Evolutionary conservation across 1,140 invertebrate species (phyloP).

Genomic region (Diorhabda sublineata): DNA sequence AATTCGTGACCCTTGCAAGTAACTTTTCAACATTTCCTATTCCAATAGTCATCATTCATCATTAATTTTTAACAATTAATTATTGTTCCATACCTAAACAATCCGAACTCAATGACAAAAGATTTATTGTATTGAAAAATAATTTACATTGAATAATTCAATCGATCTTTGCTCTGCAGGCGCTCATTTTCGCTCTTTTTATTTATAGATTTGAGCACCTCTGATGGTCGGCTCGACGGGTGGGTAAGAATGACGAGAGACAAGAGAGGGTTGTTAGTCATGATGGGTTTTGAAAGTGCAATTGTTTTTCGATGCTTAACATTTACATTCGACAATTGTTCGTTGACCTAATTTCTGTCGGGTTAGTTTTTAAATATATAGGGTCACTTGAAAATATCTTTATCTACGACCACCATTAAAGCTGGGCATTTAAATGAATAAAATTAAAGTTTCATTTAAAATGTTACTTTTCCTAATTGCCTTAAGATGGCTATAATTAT

Average conservation of each 20-base stretch:
- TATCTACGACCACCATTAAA: too few species aligned
- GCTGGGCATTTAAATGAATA: too few species aligned
- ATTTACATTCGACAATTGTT: constrained; percentile 1
- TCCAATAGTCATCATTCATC: constrained; percentile 45
- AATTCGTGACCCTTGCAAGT: constrained; percentile 42
- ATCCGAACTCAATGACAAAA: constrained; percentile 40
- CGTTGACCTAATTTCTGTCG: background rate
- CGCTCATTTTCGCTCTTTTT: constrained; percentile 27
- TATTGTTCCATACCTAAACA: constrained; percentile 36
- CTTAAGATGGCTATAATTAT: too few species aligned
- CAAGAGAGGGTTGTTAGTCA: constrained; percentile 3
- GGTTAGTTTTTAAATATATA: too few species aligned
- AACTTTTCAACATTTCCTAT: constrained; percentile 40
- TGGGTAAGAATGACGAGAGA: background rate
- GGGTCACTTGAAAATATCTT: too few species aligned
- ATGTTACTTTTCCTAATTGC: too few species aligned
- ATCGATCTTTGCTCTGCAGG: constrained; percentile 35
- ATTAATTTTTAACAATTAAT: constrained; percentile 46
- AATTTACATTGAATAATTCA: constrained; percentile 45
- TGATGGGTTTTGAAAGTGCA: constrained; percentile 4
- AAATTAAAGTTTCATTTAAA: too few species aligned
- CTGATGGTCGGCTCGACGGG: constrained; percentile 14
- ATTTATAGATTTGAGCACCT: constrained; percentile 33
- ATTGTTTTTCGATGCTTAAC: constrained; percentile 3
- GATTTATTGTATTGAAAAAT: constrained; percentile 44